Percentiles rank a stretch among this genome's conserved stretches.
phyloP scores from a whole-genome alignment of 1,140 invertebrate genomes.

The Protaetia brevitarsis region DNA sequence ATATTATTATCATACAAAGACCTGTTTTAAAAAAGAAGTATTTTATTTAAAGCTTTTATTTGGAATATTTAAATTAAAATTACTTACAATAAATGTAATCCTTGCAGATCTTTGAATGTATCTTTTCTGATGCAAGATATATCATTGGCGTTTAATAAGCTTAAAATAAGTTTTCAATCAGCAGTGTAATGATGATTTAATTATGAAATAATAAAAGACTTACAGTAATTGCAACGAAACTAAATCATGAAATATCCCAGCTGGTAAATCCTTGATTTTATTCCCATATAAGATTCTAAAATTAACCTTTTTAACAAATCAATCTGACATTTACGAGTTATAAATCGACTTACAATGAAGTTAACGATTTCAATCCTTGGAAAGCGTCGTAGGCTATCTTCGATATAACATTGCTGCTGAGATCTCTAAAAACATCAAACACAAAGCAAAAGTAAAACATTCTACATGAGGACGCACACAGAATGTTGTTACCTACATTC shows the following conservation, averaged over 20 bases:
- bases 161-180: too few relatives aligned
- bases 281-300: constrained; percentile 95
- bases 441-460: constrained; percentile 11
- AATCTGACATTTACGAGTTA: too few relatives aligned
- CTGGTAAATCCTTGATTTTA: constrained; percentile 92
- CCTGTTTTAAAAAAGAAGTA: too few relatives aligned
- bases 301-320: too few relatives aligned
- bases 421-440: constrained; percentile 71
- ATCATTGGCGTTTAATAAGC: constrained; percentile 97
- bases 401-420: constrained; percentile 96
- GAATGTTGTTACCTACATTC: constrained; percentile 71
- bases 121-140: constrained; percentile 94
- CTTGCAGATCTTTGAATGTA: constrained; percentile 88
- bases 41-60: too few relatives aligned
- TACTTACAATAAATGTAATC: constrained; percentile 89
- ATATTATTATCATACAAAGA: constrained; percentile 99
- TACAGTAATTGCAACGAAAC: constrained; percentile 90
- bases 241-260: constrained; percentile 88
- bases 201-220: too few relatives aligned
- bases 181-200: too few relatives aligned
- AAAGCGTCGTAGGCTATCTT: constrained; percentile 92
- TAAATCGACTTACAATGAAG: constrained; percentile 93
- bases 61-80: constrained; percentile 42
- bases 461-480: constrained; percentile 9
- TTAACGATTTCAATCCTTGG: constrained; percentile 85